Conservation (phyloP, 1,140 invertebrate genomes). For the Pseudomyrmex cubaensis region DNA sequence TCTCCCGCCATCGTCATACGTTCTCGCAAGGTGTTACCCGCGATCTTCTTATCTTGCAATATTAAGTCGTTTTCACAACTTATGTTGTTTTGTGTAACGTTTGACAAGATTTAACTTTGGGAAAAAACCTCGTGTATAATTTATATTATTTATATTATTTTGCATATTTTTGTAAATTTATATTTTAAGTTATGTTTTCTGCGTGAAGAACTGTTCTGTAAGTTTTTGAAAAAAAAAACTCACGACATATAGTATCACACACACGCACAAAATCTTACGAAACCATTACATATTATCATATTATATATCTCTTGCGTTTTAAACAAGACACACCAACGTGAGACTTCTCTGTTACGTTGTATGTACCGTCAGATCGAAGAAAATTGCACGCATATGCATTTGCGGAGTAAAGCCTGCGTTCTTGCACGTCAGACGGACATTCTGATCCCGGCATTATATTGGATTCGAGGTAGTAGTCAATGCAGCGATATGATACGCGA, state of each 20-base stretch:
- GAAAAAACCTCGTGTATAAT: not conserved
- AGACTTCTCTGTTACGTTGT: not conserved
- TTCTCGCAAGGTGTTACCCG: constrained; percentile 21
- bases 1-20: constrained; percentile 21
- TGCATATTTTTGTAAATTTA: not conserved
- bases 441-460: constrained; percentile 18
- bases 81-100: not conserved
- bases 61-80: not conserved
- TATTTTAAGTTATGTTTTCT: not conserved
- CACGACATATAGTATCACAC: no score
- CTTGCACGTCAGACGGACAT: constrained; percentile 31
- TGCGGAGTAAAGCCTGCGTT: constrained; percentile 18
- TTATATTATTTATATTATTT: not conserved
- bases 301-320: not conserved
- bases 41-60: constrained; percentile 18
- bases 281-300: not conserved
- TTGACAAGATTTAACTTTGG: not conserved
- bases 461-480: constrained; percentile 19
- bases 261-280: not conserved
- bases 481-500: constrained; percentile 24
- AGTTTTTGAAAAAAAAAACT: not conserved
- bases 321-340: not conserved
- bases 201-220: not conserved
- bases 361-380: not conserved
- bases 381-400: constrained; percentile 24